Conservation (phyloP, 2,888 invertebrate genomes). For the Chydorus sphaericus region DNA sequence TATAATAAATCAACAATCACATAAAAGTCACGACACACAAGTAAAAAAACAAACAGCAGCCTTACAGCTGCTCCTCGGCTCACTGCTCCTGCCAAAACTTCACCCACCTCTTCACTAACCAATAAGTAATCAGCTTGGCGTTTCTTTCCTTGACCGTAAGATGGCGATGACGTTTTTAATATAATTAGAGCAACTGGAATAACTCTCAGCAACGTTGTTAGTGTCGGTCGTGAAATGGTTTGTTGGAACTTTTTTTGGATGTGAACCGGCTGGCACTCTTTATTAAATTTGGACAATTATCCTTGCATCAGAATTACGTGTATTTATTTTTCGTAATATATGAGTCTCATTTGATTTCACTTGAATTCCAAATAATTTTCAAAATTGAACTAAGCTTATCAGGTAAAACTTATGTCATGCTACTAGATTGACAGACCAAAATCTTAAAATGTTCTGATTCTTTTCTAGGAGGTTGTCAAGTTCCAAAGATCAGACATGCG, state of each 20-base stretch:
- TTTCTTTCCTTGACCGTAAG: background rate
- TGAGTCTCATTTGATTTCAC: no score
- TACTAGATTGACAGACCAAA: no score
- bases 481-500: background rate
- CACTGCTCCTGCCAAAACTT: slow-evolving; percentile 5
- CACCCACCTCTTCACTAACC: background rate
- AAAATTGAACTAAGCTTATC: no score
- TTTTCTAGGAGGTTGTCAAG: background rate
- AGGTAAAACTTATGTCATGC: no score
- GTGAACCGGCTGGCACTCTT: slow-evolving; percentile 3
- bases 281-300: no score
- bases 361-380: no score
- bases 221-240: background rate
- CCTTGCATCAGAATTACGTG: no score
- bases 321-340: no score
- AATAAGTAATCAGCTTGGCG: background rate
- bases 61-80: no score
- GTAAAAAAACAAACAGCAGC: no score
- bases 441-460: no score
- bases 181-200: background rate
- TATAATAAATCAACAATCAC: background rate
- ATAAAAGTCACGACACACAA: background rate
- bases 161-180: background rate
- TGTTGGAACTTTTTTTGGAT: background rate
- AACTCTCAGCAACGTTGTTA: background rate